Evolutionary conservation across 2,113 vertebrate species (phyloP), one percentile per base, ranked within the genome.

Genomic region (Puffinus mauretanicus): DNA sequence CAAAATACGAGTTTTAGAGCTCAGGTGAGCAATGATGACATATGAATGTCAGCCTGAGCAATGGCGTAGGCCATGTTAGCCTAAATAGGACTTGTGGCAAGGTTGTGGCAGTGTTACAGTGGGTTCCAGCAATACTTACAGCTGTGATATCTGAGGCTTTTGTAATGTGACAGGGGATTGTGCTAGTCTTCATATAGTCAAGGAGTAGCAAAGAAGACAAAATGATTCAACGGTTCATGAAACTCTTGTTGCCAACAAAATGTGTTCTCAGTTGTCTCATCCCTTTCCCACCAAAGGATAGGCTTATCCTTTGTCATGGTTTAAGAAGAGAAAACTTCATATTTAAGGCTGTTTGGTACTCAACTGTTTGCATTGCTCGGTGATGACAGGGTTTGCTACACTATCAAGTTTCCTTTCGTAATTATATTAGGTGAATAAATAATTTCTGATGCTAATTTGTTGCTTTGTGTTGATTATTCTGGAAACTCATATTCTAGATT

Each of bases 1-100:
- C 3, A 66, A 91, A 90, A 91, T 55, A 5, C 0, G 1, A 64
- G 7, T 80, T 80, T 82, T 85, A 64, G 19, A 69, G 19, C 16
- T 72, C 8, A 6, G 2, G 5, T 69, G 29, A 64, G 5, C 22
- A 69, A 79, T 3, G 4, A 58, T 30, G 27, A 55, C 11, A 16
- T 19, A 11, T 25, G 13, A 34, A 54, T 27, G 10, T 65, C 19
- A 69, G 15, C 3, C n/a, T 32, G 71, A 72, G 12, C 8, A 47
- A 29, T 14, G 13, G 7, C 0, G 0, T 10, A 42, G 20, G 8
- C 44, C 0, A 0, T 22, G 3, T 47, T 22, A 76, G 15, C 16
- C 30, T 55, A 29, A 82, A 54, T 4, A 47, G 9, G 32, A 61
- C 26, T 52, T 51, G 12, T 7, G 36, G 2, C 8, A 70, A 77